phyloP scores from a whole-genome alignment of 2,797 vertebrate species.

The Corythornis leucogaster region DNA sequence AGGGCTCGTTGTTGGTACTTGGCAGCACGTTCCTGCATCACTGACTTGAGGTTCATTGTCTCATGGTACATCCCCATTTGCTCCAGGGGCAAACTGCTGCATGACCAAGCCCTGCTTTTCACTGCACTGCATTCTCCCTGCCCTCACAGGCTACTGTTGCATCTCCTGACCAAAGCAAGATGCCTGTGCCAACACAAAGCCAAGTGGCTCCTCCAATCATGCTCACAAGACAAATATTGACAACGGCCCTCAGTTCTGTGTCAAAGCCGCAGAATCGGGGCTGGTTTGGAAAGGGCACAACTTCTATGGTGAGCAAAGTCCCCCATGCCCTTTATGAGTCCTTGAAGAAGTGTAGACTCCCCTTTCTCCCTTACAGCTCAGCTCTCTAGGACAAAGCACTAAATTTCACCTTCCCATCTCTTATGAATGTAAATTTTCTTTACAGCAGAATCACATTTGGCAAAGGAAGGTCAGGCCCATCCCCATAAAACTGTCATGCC shows the following conservation, averaged over 20 bases:
- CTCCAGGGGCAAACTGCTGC: background rate
- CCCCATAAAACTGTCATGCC: background rate
- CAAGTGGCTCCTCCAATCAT: background rate
- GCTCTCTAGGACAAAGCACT: background rate
- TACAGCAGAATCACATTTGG: background rate
- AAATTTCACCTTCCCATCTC: background rate
- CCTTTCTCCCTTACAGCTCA: background rate
- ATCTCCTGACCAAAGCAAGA: background rate
- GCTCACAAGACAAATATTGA: background rate
- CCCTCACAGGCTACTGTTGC: background rate
- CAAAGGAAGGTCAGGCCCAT: background rate
- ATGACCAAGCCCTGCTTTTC: background rate
- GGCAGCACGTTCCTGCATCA: background rate
- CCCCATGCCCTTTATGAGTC: background rate
- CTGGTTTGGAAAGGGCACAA: background rate
- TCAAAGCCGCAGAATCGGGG: background rate
- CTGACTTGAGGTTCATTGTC: background rate
- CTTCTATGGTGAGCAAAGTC: rapidly evolving
- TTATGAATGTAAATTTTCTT: background rate
- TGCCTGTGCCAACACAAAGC: background rate
- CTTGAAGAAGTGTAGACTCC: background rate
- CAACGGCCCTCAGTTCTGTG: background rate
- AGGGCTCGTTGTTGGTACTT: background rate
- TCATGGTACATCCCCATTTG: rapidly evolving
- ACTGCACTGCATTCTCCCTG: background rate